A percentile compares a stretch with the other conserved stretches of the same genome.
Conservation (phyloP, 2,888 invertebrate species). For the Melinopterus prodromus region DNA sequence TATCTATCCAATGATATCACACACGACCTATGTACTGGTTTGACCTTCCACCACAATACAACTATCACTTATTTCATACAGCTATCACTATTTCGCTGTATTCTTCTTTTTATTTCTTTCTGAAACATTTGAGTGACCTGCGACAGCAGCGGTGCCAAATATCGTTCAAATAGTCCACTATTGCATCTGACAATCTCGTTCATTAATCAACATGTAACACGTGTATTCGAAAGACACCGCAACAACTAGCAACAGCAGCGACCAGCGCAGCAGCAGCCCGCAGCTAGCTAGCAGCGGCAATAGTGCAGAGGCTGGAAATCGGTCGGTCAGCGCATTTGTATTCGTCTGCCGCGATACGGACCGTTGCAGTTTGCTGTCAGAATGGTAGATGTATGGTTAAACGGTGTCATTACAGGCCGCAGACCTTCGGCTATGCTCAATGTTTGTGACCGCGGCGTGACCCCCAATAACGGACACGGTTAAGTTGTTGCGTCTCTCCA, state of each 20-base stretch:
- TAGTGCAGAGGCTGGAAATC: neutral
- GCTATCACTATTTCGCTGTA: too few relatives aligned
- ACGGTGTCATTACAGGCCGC: conserved; percentile 23
- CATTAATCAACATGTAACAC: neutral
- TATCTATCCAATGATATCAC: too few relatives aligned
- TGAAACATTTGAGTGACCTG: neutral
- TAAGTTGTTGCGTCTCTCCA: neutral
- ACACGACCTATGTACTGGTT: too few relatives aligned
- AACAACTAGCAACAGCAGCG: neutral
- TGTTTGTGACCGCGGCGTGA: conserved; percentile 5
- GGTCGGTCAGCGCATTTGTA: neutral
- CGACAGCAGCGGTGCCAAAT: neutral
- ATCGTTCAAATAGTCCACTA: neutral
- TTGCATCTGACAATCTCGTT: neutral
- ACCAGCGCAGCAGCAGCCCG: neutral
- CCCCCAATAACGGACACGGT: neutral
- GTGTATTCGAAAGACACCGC: neutral
- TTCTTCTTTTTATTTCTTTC: neutral
- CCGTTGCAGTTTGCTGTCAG: neutral
- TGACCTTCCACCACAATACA: too few relatives aligned
- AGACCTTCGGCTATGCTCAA: conserved; percentile 23
- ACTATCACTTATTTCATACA: too few relatives aligned
- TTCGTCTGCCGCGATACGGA: neutral
- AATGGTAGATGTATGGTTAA: conserved; percentile 24
- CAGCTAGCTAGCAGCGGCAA: too few relatives aligned